Evolutionary conservation across 2,888 invertebrate species (phyloP), one percentile per base, ranked within the genome.

Genomic region (Noctua comes): DNA sequence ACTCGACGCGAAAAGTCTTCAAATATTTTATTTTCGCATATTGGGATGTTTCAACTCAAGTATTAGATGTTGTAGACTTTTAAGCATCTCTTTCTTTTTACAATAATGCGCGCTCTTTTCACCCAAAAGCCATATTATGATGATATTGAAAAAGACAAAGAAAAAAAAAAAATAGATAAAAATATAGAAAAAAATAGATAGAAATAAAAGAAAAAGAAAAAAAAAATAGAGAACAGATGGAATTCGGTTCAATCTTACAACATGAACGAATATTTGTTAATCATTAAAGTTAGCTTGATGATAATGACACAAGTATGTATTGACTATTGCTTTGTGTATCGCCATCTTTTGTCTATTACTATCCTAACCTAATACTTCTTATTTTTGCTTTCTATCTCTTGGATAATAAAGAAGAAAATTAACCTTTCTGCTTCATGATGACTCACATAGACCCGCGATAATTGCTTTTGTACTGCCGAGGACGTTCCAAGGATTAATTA

Each of bases 401-500:
- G 81, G 79, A 88, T 81, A 75, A 80, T 88, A 88, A 86, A 88
- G 85, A 86, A 87, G 83, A 87, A 88, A 89, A 89, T 89, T 89
- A 89, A 88, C 86, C 82, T 88, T 87, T 87, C 79, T 82, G 68
- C 78, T 83, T 86, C 70, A 83, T 85, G 87, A 88, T 88, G 85
- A 89, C 83, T 88, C 87, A 85, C 73, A 86, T 90, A 87, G 84
- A 78, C 77, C 72, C 80, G 75, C 79, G 82, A 89, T 89, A 89
- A 89, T 88, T 89, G 89, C 89, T 89, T 89, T 89, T 88, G 87
- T 89, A 89, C 86, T 76, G 59, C 62, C 82, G 90, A 88, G 88
- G 83, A 90, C 89, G 88, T 84, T 86, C 90, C 77, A 81, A 88
- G 89, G 89, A 89, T 89, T 89, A 89, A 89, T 89, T 89, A 88